A percentile compares a stretch with the other conserved stretches of the same genome.
phyloP scores from a whole-genome alignment of 2,888 invertebrate genomes.

The Megamerina dolium region DNA sequence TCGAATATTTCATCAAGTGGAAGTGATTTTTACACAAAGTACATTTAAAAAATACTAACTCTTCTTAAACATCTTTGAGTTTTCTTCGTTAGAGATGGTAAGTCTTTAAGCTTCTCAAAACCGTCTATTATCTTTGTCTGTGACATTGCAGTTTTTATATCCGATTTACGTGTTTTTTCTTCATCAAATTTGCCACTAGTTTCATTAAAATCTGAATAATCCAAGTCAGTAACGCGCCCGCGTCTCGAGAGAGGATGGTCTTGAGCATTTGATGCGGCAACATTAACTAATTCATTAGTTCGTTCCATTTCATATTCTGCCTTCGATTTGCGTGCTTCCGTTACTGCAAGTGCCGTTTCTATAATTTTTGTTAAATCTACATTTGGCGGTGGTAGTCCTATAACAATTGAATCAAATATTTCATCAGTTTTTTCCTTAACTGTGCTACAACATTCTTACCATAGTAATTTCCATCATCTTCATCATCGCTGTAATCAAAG shows the following conservation, averaged over 20 bases:
- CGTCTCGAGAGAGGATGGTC: constrained; percentile 13
- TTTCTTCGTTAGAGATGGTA: constrained; percentile 45
- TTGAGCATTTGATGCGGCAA: constrained; percentile 19
- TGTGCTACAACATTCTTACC: too few species aligned
- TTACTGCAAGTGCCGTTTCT: constrained; percentile 19
- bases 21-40: neutral
- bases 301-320: constrained; percentile 24
- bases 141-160: constrained; percentile 29
- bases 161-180: constrained; percentile 18
- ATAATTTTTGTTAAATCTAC: constrained; percentile 29
- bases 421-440: too few species aligned
- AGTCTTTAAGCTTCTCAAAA: constrained; percentile 54
- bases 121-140: constrained; percentile 35
- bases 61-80: constrained; percentile 49
- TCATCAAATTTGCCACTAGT: constrained; percentile 25
- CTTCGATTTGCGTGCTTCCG: constrained; percentile 17
- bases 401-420: too few species aligned
- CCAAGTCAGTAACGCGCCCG: constrained; percentile 20
- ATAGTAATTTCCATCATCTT: too few species aligned
- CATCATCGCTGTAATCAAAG: too few species aligned
- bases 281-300: constrained; percentile 25
- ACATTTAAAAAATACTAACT: constrained; percentile 27
- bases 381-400: constrained; percentile 29
- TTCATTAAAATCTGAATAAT: constrained; percentile 25
- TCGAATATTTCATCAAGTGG: constrained; percentile 48